Conservation (phyloP, 2,797 vertebrate species). For the Cyclopterus lumpus region DNA sequence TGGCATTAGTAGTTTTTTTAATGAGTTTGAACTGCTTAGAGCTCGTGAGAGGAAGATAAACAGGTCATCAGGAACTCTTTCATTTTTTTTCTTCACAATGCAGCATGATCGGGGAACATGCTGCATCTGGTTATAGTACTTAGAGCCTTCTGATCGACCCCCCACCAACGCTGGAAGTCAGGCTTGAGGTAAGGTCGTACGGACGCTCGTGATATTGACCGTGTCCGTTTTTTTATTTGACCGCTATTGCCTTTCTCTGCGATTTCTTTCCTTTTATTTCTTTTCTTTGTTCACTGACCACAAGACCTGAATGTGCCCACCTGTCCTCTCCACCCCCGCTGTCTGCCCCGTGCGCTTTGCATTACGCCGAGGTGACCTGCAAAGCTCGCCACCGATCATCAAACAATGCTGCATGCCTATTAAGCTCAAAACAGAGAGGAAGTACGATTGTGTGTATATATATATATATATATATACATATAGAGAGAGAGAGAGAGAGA, state of each 20-base stretch:
- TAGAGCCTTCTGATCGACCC: not conserved
- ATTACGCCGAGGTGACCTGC: conserved; percentile 72
- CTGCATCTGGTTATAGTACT: too few relatives aligned
- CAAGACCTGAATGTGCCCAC: conserved; percentile 38
- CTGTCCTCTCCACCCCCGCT: conserved; percentile 12
- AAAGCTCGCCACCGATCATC: conserved; percentile 72
- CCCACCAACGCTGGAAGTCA: not conserved
- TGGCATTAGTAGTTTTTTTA: too few relatives aligned
- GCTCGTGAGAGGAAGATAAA: too few relatives aligned
- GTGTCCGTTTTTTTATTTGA: conserved; percentile 58
- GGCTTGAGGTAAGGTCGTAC: not conserved
- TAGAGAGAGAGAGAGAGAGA: conserved; percentile 45
- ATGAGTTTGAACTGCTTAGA: too few relatives aligned
- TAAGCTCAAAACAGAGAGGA: too few relatives aligned
- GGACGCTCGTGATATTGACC: conserved; percentile 49
- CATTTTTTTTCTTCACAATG: too few relatives aligned
- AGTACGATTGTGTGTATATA: too few relatives aligned
- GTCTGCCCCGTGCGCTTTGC: conserved; percentile 55
- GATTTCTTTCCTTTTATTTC: not conserved
- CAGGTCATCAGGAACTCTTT: too few relatives aligned
- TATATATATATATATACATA: too few relatives aligned
- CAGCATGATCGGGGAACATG: too few relatives aligned
- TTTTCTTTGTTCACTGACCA: conserved; percentile 40
- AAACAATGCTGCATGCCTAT: conserved; percentile 39
- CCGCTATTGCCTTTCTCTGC: conserved; percentile 42